Base-by-base conservation (phyloP, 37 sponge, comb jelly and placozoan genomes). In the Ephydatia muelleri region DNA sequence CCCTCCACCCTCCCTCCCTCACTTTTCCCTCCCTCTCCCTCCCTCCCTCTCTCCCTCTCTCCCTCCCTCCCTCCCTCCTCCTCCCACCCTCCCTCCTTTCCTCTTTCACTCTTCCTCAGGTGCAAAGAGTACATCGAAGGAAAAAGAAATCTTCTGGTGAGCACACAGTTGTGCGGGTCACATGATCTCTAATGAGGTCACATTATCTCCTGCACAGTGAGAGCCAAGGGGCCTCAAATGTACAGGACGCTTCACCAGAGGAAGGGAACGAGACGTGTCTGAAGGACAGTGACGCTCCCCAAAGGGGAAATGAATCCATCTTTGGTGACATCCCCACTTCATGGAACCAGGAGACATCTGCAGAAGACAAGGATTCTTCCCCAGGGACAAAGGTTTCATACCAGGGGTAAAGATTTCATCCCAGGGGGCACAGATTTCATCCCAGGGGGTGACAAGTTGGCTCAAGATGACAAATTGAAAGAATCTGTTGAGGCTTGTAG, bases 321-420 rank as follows among this genome's bases (percentile, higher is more conserved):
- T 1, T 14, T 16, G 57, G 16, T 1, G 57, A 21, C 57, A 21
- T 19, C 19, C 12, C 57, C 57, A 19, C 57, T 57, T 1, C 16
- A 57, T 14, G 74, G 34, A 35, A 8, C 32, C 47, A 39, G 78
- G 40, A 78, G 49, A 47, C 78, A 29, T n/a, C 78, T 25, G n/a
- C 26, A 36, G 39, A 21, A 26, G 21, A 25, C 30, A 49, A 49
- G 78, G 30, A 49, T 5, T 9, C 78, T 57, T 43, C 31, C 30
- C 2, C 5, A 29, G 49, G 49, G 30, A 30, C 49, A 16, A 27
- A 6, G 78, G 27, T 49, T 0, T 29, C 30, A 34, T 8, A 16
- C 5, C 26, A 30, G 38, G 28, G 40, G 49, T 30, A 16, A 27
- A 6, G 78, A 49, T 49, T 0, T 29, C 30, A 34, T 8, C 30